Percentiles rank a stretch among this genome's conserved stretches.
Conservation (phyloP, 2,888 invertebrate genomes). For the Lasioglossum figueresi region DNA sequence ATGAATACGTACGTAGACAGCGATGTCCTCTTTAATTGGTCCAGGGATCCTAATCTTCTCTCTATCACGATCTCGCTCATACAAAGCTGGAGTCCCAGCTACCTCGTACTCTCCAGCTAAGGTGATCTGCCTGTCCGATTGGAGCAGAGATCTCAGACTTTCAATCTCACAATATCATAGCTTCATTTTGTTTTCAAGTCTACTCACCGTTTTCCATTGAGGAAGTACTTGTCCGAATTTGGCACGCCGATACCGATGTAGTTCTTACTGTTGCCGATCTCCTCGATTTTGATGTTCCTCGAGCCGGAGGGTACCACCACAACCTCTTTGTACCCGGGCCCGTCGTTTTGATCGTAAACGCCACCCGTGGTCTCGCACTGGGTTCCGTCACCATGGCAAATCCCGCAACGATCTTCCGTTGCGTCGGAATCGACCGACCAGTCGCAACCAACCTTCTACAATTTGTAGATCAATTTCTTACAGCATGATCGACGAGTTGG, state of each 20-base stretch:
- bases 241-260: conserved; percentile 86
- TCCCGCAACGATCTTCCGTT: conserved; percentile 88
- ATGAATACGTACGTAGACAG: conserved; percentile 85
- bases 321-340: conserved; percentile 86
- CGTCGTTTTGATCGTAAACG: conserved; percentile 85
- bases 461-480: conserved; percentile 16
- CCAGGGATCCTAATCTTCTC: conserved; percentile 87
- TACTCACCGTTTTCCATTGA: conserved; percentile 87
- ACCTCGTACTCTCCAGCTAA: conserved; percentile 84
- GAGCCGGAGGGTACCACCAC: conserved; percentile 86
- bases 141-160: conserved; percentile 25
- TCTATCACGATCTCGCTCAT: conserved; percentile 84
- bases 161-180: neutral
- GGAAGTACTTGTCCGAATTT: conserved; percentile 85
- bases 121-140: conserved; percentile 79
- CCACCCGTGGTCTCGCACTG: conserved; percentile 87
- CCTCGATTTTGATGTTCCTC: conserved; percentile 87
- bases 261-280: conserved; percentile 83
- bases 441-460: conserved; percentile 88
- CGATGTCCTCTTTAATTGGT: conserved; percentile 86
- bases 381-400: conserved; percentile 89
- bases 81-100: conserved; percentile 84
- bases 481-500: neutral
- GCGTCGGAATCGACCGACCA: conserved; percentile 87
- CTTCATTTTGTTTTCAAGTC: neutral